Evolutionary conservation across 2,797 vertebrate species (phyloP).

Genomic region (Syndactyla subalaris): DNA sequence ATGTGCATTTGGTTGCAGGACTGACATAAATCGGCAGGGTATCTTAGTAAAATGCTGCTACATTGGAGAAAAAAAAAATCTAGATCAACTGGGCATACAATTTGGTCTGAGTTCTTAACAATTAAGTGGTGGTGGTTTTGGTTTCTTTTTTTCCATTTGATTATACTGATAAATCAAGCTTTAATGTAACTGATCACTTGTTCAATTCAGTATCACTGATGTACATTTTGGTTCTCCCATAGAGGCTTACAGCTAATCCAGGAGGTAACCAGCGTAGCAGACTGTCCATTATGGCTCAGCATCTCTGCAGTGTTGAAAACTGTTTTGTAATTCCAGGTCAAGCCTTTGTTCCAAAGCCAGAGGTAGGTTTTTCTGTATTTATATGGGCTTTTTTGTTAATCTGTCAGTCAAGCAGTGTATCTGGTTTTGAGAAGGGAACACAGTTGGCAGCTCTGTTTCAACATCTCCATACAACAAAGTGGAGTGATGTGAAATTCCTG

Average conservation of each 20-base stretch:
- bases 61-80: background rate
- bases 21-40: background rate
- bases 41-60: background rate
- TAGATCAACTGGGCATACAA: background rate
- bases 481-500: background rate
- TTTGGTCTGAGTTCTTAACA: background rate
- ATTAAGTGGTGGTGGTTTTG: background rate
- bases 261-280: conserved; percentile 88
- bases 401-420: background rate
- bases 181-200: background rate
- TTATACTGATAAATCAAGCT: background rate
- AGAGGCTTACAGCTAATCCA: conserved; percentile 90
- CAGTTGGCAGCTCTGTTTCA: background rate
- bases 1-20: background rate
- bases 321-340: conserved; percentile 90
- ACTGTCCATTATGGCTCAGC: conserved; percentile 94
- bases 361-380: conserved; percentile 78
- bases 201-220: background rate
- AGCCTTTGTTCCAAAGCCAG: conserved; percentile 92
- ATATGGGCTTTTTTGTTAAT: background rate
- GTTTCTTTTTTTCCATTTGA: background rate
- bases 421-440: background rate
- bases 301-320: conserved; percentile 87
- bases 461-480: rapidly evolving
- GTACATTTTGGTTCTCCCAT: background rate